Evolutionary conservation across 30 jellyfish, hydroid and myxozoan species (phyloP).

Genomic region (Pseudorhiza aurosa): DNA sequence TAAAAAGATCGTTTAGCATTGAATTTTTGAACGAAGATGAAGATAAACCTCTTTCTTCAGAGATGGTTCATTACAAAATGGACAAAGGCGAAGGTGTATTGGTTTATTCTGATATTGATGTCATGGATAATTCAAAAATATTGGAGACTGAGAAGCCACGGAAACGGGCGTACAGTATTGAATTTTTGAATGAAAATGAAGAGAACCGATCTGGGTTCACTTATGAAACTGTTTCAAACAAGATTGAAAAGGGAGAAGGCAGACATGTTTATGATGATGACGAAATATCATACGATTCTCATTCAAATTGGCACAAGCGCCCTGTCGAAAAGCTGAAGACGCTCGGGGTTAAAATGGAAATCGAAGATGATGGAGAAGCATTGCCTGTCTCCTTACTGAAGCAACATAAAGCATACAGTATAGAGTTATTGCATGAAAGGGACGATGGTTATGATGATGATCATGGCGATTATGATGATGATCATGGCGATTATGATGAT

Average conservation of each 20-base stretch:
- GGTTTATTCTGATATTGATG: conserved; percentile 50
- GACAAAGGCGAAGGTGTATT: conserved; percentile 56
- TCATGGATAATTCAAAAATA: background rate
- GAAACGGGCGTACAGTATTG: conserved; percentile 57
- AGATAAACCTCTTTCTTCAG: conserved; percentile 37
- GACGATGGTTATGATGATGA: background rate
- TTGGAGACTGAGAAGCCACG: background rate
- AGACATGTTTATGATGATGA: conserved; percentile 33
- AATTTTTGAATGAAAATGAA: conserved; percentile 27
- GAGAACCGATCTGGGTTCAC: conserved; percentile 41
- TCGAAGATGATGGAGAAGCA: background rate
- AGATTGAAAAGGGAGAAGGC: conserved; percentile 56
- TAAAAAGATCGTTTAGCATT: conserved; percentile 55
- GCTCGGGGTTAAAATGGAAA: conserved; percentile 25
- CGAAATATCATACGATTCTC: background rate
- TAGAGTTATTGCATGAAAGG: conserved; percentile 31
- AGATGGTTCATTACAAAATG: conserved; percentile 42
- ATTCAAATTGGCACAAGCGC: conserved; percentile 8
- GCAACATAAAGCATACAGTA: conserved; percentile 32
- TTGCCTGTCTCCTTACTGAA: conserved; percentile 5
- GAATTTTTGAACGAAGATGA: conserved; percentile 46
- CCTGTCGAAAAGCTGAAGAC: conserved; percentile 32
- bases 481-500: background rate
- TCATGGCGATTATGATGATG: background rate
- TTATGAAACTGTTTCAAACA: conserved; percentile 47